phyloP scores from a whole-genome alignment of 2,888 invertebrate genomes.

The Nipponacmea schrenckii region DNA sequence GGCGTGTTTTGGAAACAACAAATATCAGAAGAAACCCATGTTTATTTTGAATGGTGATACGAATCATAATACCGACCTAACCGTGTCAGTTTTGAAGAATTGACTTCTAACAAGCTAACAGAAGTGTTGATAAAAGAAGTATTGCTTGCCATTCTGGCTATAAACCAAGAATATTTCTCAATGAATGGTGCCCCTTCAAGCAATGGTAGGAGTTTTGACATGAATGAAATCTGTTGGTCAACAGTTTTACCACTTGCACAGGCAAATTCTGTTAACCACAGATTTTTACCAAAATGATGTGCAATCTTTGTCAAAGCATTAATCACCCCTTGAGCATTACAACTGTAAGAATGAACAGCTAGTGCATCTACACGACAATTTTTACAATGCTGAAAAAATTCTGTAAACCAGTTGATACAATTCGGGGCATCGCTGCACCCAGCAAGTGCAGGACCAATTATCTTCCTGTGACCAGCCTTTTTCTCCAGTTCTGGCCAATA shows the following conservation, averaged over 20 bases:
- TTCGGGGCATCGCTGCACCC: slow-evolving; percentile 18
- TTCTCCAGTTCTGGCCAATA: slow-evolving; percentile 39
- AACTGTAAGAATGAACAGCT: slow-evolving; percentile 42
- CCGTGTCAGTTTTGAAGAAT: slow-evolving; percentile 20
- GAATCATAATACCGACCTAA: slow-evolving; percentile 35
- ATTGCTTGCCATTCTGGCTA: slow-evolving; percentile 20
- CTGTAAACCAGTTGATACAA: slow-evolving; percentile 40
- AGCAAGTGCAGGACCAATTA: slow-evolving; percentile 43
- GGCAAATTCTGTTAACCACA: slow-evolving; percentile 43
- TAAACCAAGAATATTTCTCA: slow-evolving; percentile 35
- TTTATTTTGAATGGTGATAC: background rate
- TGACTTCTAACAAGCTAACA: slow-evolving; percentile 27
- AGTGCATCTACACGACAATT: slow-evolving; percentile 42
- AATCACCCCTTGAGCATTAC: slow-evolving; percentile 33
- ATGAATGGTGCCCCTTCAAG: slow-evolving; percentile 35
- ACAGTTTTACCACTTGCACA: slow-evolving; percentile 32
- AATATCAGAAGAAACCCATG: too few relatives aligned
- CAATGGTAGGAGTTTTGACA: slow-evolving; percentile 33
- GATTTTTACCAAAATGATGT: slow-evolving; percentile 33
- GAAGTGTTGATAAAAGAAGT: slow-evolving; percentile 12
- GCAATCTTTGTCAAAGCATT: slow-evolving; percentile 26
- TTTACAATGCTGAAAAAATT: slow-evolving; percentile 40
- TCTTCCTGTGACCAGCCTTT: slow-evolving; percentile 24
- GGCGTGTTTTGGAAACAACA: too few relatives aligned
- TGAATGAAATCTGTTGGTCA: slow-evolving; percentile 29